Conservation (phyloP, 1,140 invertebrate genomes). For the Aphelenchoides fujianensis region DNA sequence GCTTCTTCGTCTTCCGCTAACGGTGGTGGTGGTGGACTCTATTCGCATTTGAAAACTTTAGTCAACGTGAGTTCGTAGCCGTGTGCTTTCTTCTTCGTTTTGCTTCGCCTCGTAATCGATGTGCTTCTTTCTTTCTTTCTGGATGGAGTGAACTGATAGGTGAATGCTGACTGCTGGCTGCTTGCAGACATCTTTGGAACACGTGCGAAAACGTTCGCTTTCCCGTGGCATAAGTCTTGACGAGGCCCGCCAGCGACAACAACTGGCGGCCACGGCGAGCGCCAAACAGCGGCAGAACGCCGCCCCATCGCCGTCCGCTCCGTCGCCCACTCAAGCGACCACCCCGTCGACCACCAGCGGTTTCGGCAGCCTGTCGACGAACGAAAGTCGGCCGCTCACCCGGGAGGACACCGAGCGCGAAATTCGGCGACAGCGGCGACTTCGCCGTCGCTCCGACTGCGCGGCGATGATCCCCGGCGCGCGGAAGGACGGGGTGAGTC, state of each 20-base stretch:
- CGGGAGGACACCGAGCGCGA: constrained; percentile 35
- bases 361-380: background rate
- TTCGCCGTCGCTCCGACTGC: constrained; percentile 38
- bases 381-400: background rate
- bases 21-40: constrained; percentile 29
- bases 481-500: background rate
- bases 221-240: constrained; percentile 39
- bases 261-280: background rate
- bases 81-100: background rate
- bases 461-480: constrained; percentile 12
- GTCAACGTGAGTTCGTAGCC: constrained; percentile 41
- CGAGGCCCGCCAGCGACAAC: constrained; percentile 24
- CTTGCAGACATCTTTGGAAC: constrained; percentile 14
- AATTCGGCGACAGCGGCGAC: constrained; percentile 40
- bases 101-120: background rate
- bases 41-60: constrained; percentile 51
- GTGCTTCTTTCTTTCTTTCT: background rate
- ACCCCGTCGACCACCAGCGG: background rate
- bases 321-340: constrained; percentile 22
- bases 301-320: background rate
- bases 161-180: background rate
- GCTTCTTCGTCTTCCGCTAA: constrained; percentile 21
- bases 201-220: constrained; percentile 33
- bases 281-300: constrained; percentile 3
- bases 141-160: background rate